Evolutionary conservation across 2,113 vertebrate species (phyloP).

Genomic region (Rhinopomastus cyanomelas): DNA sequence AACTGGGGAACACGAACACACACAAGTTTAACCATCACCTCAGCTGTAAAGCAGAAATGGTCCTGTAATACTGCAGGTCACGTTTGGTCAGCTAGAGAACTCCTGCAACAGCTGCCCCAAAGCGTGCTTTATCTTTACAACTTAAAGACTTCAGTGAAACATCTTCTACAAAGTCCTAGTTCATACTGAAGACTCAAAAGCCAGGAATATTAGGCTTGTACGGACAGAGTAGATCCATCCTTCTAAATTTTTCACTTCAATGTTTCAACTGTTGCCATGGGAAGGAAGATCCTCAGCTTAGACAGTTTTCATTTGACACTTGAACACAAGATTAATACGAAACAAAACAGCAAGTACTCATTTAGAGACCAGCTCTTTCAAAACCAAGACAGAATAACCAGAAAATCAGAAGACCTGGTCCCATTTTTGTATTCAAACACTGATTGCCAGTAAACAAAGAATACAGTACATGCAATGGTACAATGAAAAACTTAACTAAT

Average conservation of each 20-base stretch:
- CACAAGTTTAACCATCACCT: background rate
- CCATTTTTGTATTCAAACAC: slow-evolving; percentile 32
- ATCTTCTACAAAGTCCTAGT: background rate
- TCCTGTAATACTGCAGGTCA: background rate
- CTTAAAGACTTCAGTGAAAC: background rate
- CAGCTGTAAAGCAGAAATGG: background rate
- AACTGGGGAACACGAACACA: background rate
- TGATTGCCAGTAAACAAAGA: slow-evolving; percentile 1
- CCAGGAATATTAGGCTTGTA: background rate
- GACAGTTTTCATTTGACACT: background rate
- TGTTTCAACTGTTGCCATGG: background rate
- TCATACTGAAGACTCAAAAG: background rate
- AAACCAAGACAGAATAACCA: background rate
- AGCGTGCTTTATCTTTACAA: background rate
- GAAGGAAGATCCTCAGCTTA: background rate
- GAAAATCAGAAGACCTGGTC: slow-evolving; percentile 26
- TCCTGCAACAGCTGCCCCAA: background rate
- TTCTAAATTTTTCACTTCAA: background rate
- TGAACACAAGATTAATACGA: background rate
- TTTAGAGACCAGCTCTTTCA: slow-evolving; percentile 57
- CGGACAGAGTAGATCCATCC: background rate
- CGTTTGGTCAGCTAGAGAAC: background rate
- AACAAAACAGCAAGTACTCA: background rate
- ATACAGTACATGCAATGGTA: slow-evolving; percentile 46
- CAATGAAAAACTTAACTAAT: background rate